phyloP scores from a whole-genome alignment of 2,888 invertebrate species.

The Pseudoips prasinana region DNA sequence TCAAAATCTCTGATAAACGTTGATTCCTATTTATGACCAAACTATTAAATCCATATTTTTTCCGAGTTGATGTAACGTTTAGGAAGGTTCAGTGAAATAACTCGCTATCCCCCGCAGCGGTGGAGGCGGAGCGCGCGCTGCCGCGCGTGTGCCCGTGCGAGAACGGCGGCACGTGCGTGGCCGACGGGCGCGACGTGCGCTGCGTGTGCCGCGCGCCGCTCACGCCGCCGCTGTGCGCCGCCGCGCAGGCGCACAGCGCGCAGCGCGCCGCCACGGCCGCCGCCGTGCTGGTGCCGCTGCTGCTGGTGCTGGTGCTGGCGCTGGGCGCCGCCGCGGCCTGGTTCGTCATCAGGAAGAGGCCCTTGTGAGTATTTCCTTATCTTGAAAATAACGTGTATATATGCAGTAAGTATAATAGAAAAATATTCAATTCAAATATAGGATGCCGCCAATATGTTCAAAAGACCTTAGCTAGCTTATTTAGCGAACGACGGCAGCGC shows the following conservation, averaged over 20 bases:
- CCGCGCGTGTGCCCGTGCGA: constrained; percentile 92
- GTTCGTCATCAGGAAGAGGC: constrained; percentile 90
- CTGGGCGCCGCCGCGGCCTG: constrained; percentile 89
- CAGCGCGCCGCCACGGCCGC: constrained; percentile 83
- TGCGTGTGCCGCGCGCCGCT: constrained; percentile 86
- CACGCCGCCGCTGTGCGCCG: constrained; percentile 88
- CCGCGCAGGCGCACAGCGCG: constrained; percentile 76
- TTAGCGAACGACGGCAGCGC: no score
- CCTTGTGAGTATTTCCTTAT: constrained; percentile 86
- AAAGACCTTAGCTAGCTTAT: no score
- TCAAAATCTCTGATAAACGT: no score
- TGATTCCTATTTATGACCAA: no score
- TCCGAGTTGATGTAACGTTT: no score
- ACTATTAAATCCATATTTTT: no score
- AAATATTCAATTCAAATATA: no score
- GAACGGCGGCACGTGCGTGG: constrained; percentile 91
- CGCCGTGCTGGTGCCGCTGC: constrained; percentile 91
- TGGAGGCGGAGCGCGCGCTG: constrained; percentile 87
- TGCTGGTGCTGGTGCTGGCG: constrained; percentile 88
- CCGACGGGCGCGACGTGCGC: constrained; percentile 66
- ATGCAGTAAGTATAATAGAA: no score
- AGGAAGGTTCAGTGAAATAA: no score
- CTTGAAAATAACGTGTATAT: no score
- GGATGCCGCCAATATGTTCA: no score
- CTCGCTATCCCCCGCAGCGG: constrained; percentile 69